These are phyloP conservation scores for Ennomos erosarius DNA, from an alignment of 2,888 invertebrate genomes.

Conservation along the genomic window DNA sequence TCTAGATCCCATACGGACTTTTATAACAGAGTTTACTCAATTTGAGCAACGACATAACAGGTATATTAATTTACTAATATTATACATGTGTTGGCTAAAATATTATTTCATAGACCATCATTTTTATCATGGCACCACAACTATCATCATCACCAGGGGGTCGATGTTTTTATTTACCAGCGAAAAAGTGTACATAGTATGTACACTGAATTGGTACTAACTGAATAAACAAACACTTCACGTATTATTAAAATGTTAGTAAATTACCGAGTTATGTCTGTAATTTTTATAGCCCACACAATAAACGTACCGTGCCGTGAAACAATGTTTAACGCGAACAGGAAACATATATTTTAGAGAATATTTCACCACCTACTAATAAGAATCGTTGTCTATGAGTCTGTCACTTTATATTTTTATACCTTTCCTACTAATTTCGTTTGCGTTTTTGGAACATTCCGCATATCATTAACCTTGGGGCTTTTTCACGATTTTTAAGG, in stretches of 20 bases:
- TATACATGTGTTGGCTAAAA: too few species aligned
- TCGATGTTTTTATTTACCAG: too few species aligned
- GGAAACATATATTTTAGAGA: constrained; percentile 27
- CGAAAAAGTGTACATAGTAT: too few species aligned
- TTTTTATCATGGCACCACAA: neutral
- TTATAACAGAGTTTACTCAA: too few species aligned
- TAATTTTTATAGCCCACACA: constrained; percentile 19
- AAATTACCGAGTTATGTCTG: constrained; percentile 16
- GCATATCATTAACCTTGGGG: constrained; percentile 2
- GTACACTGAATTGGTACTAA: neutral
- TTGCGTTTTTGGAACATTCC: constrained; percentile 7
- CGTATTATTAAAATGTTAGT: constrained; percentile 4
- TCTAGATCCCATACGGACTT: too few species aligned
- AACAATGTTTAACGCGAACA: constrained; percentile 22
- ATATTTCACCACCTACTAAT: constrained; percentile 16
- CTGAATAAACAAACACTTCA: neutral
- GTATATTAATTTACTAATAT: too few species aligned
- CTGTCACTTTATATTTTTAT: constrained; percentile 24
- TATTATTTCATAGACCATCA: neutral
- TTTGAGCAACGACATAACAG: too few species aligned
- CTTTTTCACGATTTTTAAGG: too few species aligned
- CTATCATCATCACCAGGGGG: too few species aligned
- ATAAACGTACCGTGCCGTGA: constrained; percentile 19
- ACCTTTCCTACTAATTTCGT: constrained; percentile 1
- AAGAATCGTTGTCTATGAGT: constrained; percentile 14